Evolutionary conservation across 2,888 invertebrate species (phyloP), one percentile per base, ranked within the genome.

Genomic region (Apantesis nais): DNA sequence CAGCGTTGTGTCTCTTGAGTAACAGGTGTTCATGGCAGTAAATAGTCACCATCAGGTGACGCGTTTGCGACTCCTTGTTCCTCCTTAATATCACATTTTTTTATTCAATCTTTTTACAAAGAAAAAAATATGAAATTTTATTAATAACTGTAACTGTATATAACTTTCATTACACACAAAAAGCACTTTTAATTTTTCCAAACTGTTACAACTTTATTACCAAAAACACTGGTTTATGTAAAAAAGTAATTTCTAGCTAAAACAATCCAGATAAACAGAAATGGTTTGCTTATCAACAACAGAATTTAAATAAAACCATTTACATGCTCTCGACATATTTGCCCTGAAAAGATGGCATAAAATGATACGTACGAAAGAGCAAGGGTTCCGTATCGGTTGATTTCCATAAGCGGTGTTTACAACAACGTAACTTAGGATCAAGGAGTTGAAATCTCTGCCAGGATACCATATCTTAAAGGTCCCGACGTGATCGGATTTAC

Each of bases 401-500:
- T 89, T 88, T 87, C 87, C 89, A 88, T 87, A 89, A 88, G 82
- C 87, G 87, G 84, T 87, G 87, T 90, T 90, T 88, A 88, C 89
- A 89, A 87, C 85, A 87, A 84, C 84, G 86, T 86, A 86, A 84
- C 84, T 83, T 82, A 78, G 86, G 88, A 89, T 89, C 86, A 86
- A 86, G 85, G 84, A 87, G 86, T 87, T 83, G 84, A 87, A 92
- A 92, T 92, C 92, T 91, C 88, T 87, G 86, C 86, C 80, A 79
- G 86, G 84, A 89, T 87, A 89, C 88, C 87, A 86, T 89, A 89
- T 90, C 89, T 87, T 87, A 84, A 85, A 85, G 88, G 86, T 83
- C 83, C 75, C 85, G 84, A 90, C 92, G 92, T 91, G 92, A 92
- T 91, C 85, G 81, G 85, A 91, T 93, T 92, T 91, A 88, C 92